Percentiles rank a stretch among this genome's conserved stretches.
Conservation (phyloP, 2,113 vertebrate species). For the Pedionomus torquatus region DNA sequence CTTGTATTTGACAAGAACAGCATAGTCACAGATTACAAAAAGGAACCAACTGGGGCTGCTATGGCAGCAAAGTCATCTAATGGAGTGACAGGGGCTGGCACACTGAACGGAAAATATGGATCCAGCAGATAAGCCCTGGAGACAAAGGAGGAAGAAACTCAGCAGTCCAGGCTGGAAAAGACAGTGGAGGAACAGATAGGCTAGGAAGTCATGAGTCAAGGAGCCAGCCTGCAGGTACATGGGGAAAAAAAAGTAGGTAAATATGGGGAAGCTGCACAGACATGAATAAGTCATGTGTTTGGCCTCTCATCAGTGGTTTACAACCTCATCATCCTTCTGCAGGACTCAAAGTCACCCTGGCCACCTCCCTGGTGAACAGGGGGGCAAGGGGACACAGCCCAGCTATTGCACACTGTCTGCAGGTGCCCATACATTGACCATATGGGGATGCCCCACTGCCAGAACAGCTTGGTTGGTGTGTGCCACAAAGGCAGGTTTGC, state of each 20-base stretch:
- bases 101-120: not conserved
- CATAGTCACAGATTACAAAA: not conserved
- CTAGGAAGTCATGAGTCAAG: not conserved
- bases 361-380: not conserved
- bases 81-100: not conserved
- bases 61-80: not conserved
- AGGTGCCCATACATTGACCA: not conserved
- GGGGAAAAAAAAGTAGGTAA: not conserved
- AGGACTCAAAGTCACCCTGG: not conserved
- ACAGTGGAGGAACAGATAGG: not conserved
- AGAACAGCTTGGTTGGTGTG: not conserved
- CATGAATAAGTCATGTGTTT: not conserved
- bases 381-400: not conserved
- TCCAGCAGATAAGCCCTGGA: not conserved
- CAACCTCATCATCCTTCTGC: rapidly evolving
- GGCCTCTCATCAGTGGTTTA: not conserved
- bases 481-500: not conserved
- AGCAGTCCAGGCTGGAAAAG: not conserved
- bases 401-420: rapidly evolving
- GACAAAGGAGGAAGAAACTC: not conserved
- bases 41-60: not conserved
- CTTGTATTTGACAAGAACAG: not conserved
- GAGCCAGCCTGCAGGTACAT: not conserved
- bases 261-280: not conserved
- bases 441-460: rapidly evolving